Evolutionary conservation across 2,888 invertebrate genomes (phyloP), one percentile per base, ranked within the genome.

Genomic region (Anagyrus pseudococci): DNA sequence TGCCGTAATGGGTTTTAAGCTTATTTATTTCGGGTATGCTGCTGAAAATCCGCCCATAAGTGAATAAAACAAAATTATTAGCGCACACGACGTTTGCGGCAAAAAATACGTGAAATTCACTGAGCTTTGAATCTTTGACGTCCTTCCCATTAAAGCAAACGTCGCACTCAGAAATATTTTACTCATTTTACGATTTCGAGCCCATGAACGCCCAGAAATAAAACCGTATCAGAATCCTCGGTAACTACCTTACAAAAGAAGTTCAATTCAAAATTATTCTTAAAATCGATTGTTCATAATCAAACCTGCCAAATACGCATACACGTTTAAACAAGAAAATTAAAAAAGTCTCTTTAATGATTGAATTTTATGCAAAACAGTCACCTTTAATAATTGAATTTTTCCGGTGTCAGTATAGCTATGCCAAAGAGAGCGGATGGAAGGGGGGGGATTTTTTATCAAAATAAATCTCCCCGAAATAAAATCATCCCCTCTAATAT

Each of bases 21-120:
- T 67, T 64, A 64, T 67, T 67, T 61, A 62, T 67, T 58, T 62
- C 61, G 29, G 41, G 26, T 49, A 25, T 37, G 23, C 46, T 43
- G 25, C 40, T 52, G 48, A 20, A 48, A 61, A 43, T 61, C 58
- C 61, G 48, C 64, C 61, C 63, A 60, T 63, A 57, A 58, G 61
- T 50, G 56, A 55, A 64, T 67, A 62, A 67, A 64, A 64, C 62
- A 61, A 67, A 67, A 67, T 67, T 67, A 67, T 64, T 67, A 58
- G 57, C 15, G 15, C 10, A 41, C 46, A 47, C 19, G 26, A 8
- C 50, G 3, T 44, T 7, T 17, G n/a, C n/a, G n/a, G n/a, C n/a
- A n/a, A n/a, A n/a, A n/a, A n/a, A n/a, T n/a, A n/a, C 17, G 46
- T 7, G 50, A 55, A 57, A 44, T 55, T 57, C 52, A 22, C 55